Evolutionary conservation across 1,140 invertebrate genomes (phyloP).

Genomic region (Calliphora vicina): DNA sequence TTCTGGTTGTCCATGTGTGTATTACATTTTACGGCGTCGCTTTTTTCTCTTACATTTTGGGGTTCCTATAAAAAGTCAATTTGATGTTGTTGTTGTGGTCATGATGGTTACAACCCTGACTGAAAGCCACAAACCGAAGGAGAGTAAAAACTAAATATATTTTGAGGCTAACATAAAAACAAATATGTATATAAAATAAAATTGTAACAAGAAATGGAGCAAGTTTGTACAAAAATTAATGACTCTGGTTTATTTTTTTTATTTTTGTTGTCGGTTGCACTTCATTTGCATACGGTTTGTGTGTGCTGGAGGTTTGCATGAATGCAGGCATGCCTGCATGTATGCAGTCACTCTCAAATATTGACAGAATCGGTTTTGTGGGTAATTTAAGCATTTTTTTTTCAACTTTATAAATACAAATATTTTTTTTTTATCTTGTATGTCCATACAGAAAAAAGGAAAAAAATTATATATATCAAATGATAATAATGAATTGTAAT

Average conservation of each 20-base stretch:
- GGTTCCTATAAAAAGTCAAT: constrained; percentile 21
- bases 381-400: neutral
- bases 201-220: neutral
- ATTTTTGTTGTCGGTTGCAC: neutral
- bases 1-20: too few relatives aligned
- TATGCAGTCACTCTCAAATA: neutral
- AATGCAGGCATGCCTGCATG: neutral
- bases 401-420: neutral
- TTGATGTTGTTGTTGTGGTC: constrained; percentile 17
- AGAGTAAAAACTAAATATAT: neutral
- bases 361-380: constrained; percentile 1
- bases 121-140: constrained; percentile 3
- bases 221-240: constrained; percentile 19
- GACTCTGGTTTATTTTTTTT: constrained; percentile 1
- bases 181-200: neutral
- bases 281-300: neutral
- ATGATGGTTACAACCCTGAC: constrained; percentile 22
- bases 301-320: neutral
- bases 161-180: too few relatives aligned
- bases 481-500: constrained; percentile 14
- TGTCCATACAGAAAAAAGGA: neutral
- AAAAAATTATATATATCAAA: neutral
- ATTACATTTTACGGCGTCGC: too few relatives aligned
- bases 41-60: neutral
- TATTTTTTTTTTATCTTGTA: neutral